Conservation (phyloP, 2,888 invertebrate species). For the Liposcelis brunnea region DNA sequence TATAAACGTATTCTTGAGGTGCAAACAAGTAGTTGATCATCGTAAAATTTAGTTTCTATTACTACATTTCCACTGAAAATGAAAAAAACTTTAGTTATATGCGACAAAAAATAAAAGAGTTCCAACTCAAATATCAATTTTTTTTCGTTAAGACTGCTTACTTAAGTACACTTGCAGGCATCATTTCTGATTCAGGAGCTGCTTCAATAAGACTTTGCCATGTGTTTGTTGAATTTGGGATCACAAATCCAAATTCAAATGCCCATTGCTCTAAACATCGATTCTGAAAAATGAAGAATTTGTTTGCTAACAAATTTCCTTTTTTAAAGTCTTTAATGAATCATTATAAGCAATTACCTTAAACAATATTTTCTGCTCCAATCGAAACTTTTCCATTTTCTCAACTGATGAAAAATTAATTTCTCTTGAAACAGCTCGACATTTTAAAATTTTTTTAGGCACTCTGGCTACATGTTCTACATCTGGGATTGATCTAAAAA, state of each 20-base stretch:
- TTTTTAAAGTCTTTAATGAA: neutral
- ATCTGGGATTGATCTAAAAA: conserved; percentile 49
- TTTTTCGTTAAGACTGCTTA: conserved; percentile 31
- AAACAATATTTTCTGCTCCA: conserved; percentile 63
- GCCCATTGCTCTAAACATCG: conserved; percentile 96
- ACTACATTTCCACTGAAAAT: conserved; percentile 80
- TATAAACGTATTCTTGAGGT: conserved; percentile 89
- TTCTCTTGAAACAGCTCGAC: conserved; percentile 75
- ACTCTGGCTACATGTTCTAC: conserved; percentile 93
- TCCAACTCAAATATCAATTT: no score
- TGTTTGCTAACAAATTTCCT: neutral
- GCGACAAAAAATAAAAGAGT: no score
- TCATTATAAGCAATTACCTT: conserved; percentile 24
- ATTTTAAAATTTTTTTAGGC: conserved; percentile 89
- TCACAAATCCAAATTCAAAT: conserved; percentile 98
- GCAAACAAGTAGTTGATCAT: conserved; percentile 83
- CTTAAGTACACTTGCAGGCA: conserved; percentile 98
- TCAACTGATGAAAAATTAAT: conserved; percentile 84
- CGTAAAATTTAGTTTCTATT: conserved; percentile 92
- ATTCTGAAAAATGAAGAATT: conserved; percentile 37
- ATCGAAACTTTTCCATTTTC: conserved; percentile 85
- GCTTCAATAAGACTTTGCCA: conserved; percentile 99
- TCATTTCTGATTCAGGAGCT: conserved; percentile 98
- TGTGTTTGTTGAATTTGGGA: conserved; percentile 95
- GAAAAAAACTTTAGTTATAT: conserved; percentile 13